Evolutionary conservation across 2,888 invertebrate species (phyloP).

Genomic region (Chrysolina oricalcia): DNA sequence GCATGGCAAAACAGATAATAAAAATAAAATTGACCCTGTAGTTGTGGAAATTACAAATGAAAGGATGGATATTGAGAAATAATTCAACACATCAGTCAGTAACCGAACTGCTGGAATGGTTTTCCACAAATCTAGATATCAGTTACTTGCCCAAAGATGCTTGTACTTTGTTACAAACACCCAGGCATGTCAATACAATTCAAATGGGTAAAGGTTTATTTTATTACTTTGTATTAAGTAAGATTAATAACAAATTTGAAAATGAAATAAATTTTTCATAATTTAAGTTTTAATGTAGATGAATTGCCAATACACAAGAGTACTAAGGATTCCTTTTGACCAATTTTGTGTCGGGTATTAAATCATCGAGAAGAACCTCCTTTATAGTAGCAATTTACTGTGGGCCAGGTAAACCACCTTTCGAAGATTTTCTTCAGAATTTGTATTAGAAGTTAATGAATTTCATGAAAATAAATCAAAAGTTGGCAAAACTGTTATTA

Average conservation of each 20-base stretch:
- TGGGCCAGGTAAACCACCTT: too few relatives aligned
- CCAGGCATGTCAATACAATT: constrained; percentile 31
- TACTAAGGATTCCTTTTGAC: too few relatives aligned
- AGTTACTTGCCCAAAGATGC: constrained; percentile 35
- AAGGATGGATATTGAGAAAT: constrained; percentile 30
- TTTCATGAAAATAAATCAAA: too few relatives aligned
- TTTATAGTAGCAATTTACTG: too few relatives aligned
- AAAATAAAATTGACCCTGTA: constrained; percentile 31
- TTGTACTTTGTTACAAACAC: constrained; percentile 36
- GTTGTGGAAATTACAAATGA: constrained; percentile 26
- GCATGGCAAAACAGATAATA: constrained; percentile 34
- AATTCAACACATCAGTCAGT: constrained; percentile 32
- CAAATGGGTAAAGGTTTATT: constrained; percentile 33
- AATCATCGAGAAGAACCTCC: too few relatives aligned
- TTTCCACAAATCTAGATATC: constrained; percentile 34
- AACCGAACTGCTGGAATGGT: constrained; percentile 31
- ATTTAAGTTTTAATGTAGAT: constrained; percentile 37
- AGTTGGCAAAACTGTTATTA: too few relatives aligned
- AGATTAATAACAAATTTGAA: constrained; percentile 27
- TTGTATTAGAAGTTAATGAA: too few relatives aligned
- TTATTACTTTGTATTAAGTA: constrained; percentile 34
- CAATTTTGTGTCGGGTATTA: too few relatives aligned
- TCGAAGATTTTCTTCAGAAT: too few relatives aligned
- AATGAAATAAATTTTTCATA: constrained; percentile 27
- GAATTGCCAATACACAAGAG: too few relatives aligned